Conservation (phyloP, 2,888 invertebrate genomes). For the Aleiodes alternator region DNA sequence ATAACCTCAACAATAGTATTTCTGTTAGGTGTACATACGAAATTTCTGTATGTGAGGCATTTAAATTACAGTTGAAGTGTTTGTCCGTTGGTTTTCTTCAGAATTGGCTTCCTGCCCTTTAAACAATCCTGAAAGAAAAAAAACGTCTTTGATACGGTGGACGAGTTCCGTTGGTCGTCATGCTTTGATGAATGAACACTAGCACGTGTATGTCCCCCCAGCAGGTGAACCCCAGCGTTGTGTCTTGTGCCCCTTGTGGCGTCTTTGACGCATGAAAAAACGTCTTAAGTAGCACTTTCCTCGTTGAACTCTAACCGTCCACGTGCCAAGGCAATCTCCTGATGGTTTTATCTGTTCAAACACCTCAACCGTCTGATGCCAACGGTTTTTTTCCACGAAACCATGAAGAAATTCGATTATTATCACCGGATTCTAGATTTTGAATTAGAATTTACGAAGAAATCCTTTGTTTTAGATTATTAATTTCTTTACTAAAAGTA, state of each 20-base stretch:
- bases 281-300: constrained; percentile 61
- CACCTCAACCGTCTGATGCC: constrained; percentile 47
- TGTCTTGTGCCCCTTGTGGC: constrained; percentile 36
- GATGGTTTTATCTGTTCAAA: constrained; percentile 38
- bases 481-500: no score
- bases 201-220: constrained; percentile 59
- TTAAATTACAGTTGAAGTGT: constrained; percentile 18
- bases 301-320: constrained; percentile 48
- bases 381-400: constrained; percentile 26
- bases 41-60: neutral
- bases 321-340: constrained; percentile 51
- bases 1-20: no score
- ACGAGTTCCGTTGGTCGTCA: constrained; percentile 48
- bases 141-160: constrained; percentile 65
- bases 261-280: constrained; percentile 58
- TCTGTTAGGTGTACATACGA: no score
- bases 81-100: constrained; percentile 38
- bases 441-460: no score
- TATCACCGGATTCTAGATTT: neutral
- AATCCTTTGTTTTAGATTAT: no score
- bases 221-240: constrained; percentile 62
- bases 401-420: no score
- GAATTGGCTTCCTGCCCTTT: constrained; percentile 58
- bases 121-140: constrained; percentile 54
- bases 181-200: constrained; percentile 44